These are phyloP conservation scores for Argentina silus DNA, from an alignment of 2,797 vertebrate genomes.

Conservation along the genomic window DNA sequence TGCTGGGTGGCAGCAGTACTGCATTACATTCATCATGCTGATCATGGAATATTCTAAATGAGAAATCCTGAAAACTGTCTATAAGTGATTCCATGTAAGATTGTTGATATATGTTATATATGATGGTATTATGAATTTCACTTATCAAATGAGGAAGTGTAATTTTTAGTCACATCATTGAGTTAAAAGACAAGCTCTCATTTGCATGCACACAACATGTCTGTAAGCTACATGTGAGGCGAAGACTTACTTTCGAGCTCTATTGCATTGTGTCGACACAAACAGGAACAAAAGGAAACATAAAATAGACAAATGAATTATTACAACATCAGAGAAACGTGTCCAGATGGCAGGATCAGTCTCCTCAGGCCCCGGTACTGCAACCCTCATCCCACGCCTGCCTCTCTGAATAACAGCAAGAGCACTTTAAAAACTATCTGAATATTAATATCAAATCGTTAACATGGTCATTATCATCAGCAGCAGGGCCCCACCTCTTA, in stretches of 20 bases:
- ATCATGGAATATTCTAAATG: constrained; percentile 4
- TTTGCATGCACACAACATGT: constrained; percentile 96
- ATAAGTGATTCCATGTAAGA: constrained; percentile 31
- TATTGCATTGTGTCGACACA: constrained; percentile 97
- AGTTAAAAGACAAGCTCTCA: constrained; percentile 87
- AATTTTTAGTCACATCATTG: constrained; percentile 85
- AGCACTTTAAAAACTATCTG: not conserved
- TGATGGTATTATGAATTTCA: constrained; percentile 86
- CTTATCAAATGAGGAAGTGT: constrained; percentile 97
- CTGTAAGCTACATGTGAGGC: constrained; percentile 87
- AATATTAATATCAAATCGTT: not conserved
- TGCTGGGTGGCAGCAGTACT: not conserved
- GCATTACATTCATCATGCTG: constrained; percentile 41
- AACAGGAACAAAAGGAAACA: constrained; percentile 96
- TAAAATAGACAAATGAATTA: constrained; percentile 97
- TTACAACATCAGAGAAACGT: constrained; percentile 77
- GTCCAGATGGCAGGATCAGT: constrained; percentile 67
- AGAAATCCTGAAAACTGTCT: constrained; percentile 2
- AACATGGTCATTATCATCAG: not conserved
- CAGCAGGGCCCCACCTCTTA: not conserved
- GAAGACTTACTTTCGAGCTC: constrained; percentile 99
- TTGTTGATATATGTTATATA: constrained; percentile 4
- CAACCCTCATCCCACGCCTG: constrained; percentile 42
- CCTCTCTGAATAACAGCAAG: not conserved
- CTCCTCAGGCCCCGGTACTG: constrained; percentile 58